These are phyloP conservation scores for Drosophila meridiana DNA, from an alignment of 2,888 invertebrate genomes.

Conservation along the genomic window DNA sequence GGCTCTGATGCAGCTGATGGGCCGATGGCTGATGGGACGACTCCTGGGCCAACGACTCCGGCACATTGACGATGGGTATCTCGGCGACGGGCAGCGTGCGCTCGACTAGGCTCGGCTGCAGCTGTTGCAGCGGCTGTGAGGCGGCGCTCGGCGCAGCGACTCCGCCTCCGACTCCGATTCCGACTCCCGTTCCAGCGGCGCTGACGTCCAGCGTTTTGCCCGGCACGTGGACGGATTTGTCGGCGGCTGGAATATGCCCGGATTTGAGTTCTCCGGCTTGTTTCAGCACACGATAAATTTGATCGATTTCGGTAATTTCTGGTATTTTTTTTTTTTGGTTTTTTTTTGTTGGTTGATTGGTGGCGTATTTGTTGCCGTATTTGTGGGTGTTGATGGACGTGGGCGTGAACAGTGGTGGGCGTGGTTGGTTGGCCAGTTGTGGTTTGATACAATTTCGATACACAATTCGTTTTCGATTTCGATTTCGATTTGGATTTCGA, in stretches of 20 bases:
- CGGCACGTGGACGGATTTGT: slow-evolving; percentile 82
- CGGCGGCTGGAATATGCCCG: slow-evolving; percentile 86
- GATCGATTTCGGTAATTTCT: slow-evolving; percentile 90
- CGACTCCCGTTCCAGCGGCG: slow-evolving; percentile 30
- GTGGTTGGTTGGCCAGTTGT: slow-evolving; percentile 52
- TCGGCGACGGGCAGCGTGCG: slow-evolving; percentile 62
- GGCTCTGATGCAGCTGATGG: slow-evolving; percentile 34
- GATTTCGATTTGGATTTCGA: slow-evolving; percentile 29
- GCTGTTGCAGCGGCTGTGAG: slow-evolving; percentile 38
- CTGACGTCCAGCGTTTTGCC: slow-evolving; percentile 61
- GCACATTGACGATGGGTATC: slow-evolving; percentile 84
- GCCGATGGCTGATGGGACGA: slow-evolving; percentile 31
- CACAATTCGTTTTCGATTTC: slow-evolving; percentile 5
- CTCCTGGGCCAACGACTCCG: slow-evolving; percentile 76
- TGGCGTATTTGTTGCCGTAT: slow-evolving; percentile 64
- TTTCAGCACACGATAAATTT: slow-evolving; percentile 97
- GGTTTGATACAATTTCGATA: slow-evolving; percentile 46
- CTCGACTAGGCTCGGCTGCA: slow-evolving; percentile 32
- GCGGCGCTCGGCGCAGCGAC: slow-evolving; percentile 11
- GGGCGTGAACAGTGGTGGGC: slow-evolving; percentile 52
- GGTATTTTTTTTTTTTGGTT: slow-evolving; percentile 26
- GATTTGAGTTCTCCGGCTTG: slow-evolving; percentile 93
- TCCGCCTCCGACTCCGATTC: slow-evolving; percentile 23
- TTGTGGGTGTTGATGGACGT: slow-evolving; percentile 32
- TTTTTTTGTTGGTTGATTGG: slow-evolving; percentile 34